Conservation (phyloP, 2,113 vertebrate species). For the Chionis minor region DNA sequence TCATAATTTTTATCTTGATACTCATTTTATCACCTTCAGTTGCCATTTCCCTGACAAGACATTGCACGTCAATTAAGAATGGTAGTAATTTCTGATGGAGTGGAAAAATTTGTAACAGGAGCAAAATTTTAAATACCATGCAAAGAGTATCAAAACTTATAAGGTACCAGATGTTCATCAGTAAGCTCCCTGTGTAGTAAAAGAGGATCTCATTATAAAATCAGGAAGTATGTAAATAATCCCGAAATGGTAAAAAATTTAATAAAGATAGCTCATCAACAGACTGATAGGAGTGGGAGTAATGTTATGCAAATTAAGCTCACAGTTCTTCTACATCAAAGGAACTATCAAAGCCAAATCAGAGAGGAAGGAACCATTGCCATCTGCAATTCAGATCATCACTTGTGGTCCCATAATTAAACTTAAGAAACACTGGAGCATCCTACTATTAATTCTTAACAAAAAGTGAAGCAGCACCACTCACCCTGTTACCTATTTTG, state of each 20-base stretch:
- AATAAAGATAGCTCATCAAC: slow-evolving; percentile 38
- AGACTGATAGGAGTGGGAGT: slow-evolving; percentile 35
- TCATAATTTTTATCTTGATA: neutral
- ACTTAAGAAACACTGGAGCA: neutral
- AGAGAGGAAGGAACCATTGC: slow-evolving; percentile 18
- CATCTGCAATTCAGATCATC: slow-evolving; percentile 47
- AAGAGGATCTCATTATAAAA: slow-evolving; percentile 21
- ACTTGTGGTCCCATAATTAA: neutral
- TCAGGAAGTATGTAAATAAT: slow-evolving; percentile 20
- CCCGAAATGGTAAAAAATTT: slow-evolving; percentile 13
- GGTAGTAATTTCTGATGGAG: neutral
- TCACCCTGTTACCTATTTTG: neutral
- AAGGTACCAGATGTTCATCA: neutral
- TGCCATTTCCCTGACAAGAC: neutral
- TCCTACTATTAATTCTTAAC: neutral
- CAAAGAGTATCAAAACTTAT: neutral
- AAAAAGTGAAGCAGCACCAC: neutral
- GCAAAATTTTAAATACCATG: neutral
- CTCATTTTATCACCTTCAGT: neutral
- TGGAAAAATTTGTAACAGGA: neutral
- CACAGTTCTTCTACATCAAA: slow-evolving; percentile 56
- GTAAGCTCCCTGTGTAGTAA: neutral
- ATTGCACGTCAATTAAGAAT: neutral
- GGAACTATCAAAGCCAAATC: slow-evolving; percentile 26
- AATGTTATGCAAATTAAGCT: slow-evolving; percentile 26